Base-by-base conservation (phyloP, 2,888 invertebrate species). In the Chymomyza fuscimana region DNA sequence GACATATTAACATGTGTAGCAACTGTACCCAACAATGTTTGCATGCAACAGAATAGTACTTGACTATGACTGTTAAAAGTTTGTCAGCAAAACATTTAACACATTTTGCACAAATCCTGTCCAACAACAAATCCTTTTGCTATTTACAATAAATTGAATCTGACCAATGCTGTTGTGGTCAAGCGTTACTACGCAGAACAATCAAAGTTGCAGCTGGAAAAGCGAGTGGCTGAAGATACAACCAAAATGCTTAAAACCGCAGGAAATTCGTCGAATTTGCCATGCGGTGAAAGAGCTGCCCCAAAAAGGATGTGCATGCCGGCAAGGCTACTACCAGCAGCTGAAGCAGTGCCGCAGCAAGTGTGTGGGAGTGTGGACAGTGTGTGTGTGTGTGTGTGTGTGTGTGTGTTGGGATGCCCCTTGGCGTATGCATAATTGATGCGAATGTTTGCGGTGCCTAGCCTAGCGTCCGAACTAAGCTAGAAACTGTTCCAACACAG, bases 361-460 rank as follows among this genome's bases (percentile, higher is more conserved):
- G 65, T 60, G 64, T 61, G 10, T 63, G 6, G 10, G 29, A 19
- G 5, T 46, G 15, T 32, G 32, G 32, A 9, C 32, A 32, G 50
- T 25, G 25, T 70, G 40, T 25, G 32, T 56, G 9, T 15, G n/a
- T 6, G 32, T 56, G 9, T 15, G n/a, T 6, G 50, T 25, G 25
- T 70, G 40, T 25, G 32, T 56, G 9, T 15, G n/a, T 6, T 29
- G 32, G 40, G 19, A 15, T 68, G 19, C 29, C 9, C 51, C 56
- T 54, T 76, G 88, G 85, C 84, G 86, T 77, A 84, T 88, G 88
- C 88, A 88, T 88, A 88, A 88, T 89, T 87, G 89, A 88, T 89
- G 86, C 80, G 81, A 85, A 82, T 82, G 86, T 80, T 88, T 88
- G 89, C 74, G 87, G 77, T 73, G 68, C 73, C 71, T 71, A 56